Evolutionary conservation across 92 coral and sea anemone species (phyloP), one percentile per base, ranked within the genome.

Genomic region (Pocillopora meandrina): DNA sequence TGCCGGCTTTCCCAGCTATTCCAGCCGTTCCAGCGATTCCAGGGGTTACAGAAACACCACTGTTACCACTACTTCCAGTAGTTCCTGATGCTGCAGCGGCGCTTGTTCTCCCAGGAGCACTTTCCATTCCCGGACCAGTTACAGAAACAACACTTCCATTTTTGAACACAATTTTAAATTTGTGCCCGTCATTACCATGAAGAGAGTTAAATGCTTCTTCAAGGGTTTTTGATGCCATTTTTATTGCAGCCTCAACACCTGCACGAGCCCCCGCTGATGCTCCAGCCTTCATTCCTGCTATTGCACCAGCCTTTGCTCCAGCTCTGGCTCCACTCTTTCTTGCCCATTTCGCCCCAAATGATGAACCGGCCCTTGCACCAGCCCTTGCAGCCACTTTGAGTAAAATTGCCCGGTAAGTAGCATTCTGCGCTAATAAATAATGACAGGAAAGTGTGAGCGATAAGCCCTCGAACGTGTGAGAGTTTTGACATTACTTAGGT

Each of bases 291-390:
- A 57, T 62, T 63, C 92, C 92, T 8, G 92, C 90, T 35, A 60
- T 18, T 31, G 90, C 92, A 18, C 92, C 92, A 68, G 92, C 92
- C 42, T 85, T 90, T 35, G 92, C 92, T 20, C 92, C 92, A 14
- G 92, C 90, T 36, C 71, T 90, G 17, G 87, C 84, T 52, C 92
- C 92, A 35, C 61, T 81, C 12, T 56, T 12, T 23, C 31, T 26
- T 9, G 87, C 92, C 73, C 82, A 82, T 5, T 55, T 13, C 12
- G 71, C 80, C 2, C 92, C 92, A 56, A 84, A 63, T 14, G 79
- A 57, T 13, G 47, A 61, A 14, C 92, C 92, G 17, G 90, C 87
- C 5, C 34, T 76, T 17, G 90, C 90, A 9, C 90, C 92, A 13
- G 92, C 90, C 42, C 61, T 64, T 10, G 90, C 92, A 0, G 90